phyloP scores from a whole-genome alignment of 1,140 invertebrate species.

The Coelopa frigida region DNA sequence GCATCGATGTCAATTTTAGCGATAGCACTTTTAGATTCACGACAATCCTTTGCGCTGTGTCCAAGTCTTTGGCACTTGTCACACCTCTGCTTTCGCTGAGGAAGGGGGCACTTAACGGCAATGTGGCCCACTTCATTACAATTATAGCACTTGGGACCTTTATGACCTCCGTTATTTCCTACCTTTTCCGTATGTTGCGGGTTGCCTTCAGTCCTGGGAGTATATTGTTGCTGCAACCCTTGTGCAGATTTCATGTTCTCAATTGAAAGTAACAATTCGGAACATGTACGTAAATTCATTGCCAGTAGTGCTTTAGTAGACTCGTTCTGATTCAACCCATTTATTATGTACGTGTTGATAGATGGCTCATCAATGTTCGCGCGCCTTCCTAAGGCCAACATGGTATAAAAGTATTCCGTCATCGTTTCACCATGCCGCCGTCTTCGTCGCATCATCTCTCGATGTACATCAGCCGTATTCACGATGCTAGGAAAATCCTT shows the following conservation, averaged over 20 bases:
- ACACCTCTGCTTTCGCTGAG: no score
- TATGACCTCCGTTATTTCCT: neutral
- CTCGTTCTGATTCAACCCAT: neutral
- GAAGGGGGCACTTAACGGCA: no score
- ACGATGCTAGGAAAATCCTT: neutral
- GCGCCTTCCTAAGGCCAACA: conserved; percentile 1
- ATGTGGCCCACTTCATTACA: neutral
- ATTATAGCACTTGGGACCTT: conserved; percentile 6
- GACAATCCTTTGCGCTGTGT: neutral
- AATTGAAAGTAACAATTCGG: neutral
- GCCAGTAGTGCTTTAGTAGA: neutral
- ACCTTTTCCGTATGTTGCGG: no score
- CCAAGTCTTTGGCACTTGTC: no score
- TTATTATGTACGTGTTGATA: neutral
- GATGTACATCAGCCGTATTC: neutral
- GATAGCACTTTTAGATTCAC: neutral
- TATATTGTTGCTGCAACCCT: neutral
- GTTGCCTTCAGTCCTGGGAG: neutral
- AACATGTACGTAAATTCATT: neutral
- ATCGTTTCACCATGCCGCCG: neutral
- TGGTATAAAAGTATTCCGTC: conserved; percentile 1
- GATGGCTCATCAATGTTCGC: conserved; percentile 1
- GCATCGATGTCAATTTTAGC: no score
- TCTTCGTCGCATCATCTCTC: neutral
- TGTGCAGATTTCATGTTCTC: neutral